A percentile compares a stretch with the other conserved stretches of the same genome.
These are phyloP conservation scores for Coptodon bakossiorum DNA, from an alignment of 2,113 vertebrate genomes.

Conservation along the genomic window DNA sequence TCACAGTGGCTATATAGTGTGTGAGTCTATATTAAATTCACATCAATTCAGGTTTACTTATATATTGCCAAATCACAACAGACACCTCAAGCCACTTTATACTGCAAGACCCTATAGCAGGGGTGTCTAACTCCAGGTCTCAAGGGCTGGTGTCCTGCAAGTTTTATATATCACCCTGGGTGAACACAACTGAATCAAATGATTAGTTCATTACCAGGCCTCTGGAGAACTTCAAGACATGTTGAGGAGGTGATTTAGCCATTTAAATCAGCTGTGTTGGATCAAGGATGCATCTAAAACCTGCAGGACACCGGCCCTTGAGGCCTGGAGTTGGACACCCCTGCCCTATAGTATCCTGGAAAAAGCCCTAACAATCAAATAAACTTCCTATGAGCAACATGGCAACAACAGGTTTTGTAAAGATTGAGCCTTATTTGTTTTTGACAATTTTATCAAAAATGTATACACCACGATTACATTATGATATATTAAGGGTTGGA, in stretches of 20 bases:
- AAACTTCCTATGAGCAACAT: neutral
- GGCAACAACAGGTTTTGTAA: neutral
- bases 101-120: neutral
- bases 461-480: neutral
- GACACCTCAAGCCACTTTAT: accelerated
- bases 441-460: neutral
- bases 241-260: neutral
- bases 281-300: accelerated
- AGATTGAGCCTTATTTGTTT: neutral
- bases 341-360: neutral
- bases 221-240: neutral
- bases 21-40: neutral
- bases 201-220: neutral
- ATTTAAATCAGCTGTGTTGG: neutral
- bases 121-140: neutral
- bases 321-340: neutral
- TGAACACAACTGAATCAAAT: neutral
- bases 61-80: neutral
- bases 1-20: neutral
- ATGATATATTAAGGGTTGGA: neutral
- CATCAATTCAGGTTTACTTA: neutral
- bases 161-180: neutral
- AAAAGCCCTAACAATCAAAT: neutral
- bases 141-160: neutral
- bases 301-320: neutral